Percentiles rank a stretch among this genome's conserved stretches.
Conservation (phyloP, 2,888 invertebrate genomes). For the Embidobia sp. region DNA sequence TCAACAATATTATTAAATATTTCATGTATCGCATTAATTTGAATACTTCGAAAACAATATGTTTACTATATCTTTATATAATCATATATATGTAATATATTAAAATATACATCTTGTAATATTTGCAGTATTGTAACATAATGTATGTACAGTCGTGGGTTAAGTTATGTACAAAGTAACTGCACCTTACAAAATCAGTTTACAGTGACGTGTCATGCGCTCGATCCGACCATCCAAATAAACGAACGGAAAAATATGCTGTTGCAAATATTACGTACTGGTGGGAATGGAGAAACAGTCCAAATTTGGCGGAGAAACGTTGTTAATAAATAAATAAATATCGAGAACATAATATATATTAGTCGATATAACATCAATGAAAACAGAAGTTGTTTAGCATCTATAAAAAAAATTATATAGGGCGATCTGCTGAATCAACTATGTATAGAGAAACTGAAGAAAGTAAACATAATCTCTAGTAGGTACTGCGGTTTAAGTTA, state of each 20-base stretch:
- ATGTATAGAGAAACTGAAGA: constrained; percentile 70
- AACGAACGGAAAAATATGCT: background rate
- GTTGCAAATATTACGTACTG: background rate
- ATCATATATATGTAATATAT: constrained; percentile 80
- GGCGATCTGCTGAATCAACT: constrained; percentile 73
- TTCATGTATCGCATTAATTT: constrained; percentile 77
- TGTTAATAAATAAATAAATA: background rate
- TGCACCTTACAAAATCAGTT: constrained; percentile 75
- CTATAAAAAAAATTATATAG: constrained; percentile 32
- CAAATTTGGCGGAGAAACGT: background rate
- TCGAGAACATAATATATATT: no score
- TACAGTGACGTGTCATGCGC: constrained; percentile 66
- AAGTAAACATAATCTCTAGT: constrained; percentile 74
- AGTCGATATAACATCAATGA: background rate
- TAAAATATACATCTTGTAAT: constrained; percentile 81
- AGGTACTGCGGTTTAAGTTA: constrained; percentile 77
- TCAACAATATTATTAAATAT: constrained; percentile 81
- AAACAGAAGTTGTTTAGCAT: background rate
- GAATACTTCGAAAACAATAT: constrained; percentile 80
- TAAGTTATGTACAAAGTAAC: constrained; percentile 78
- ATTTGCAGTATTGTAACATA: constrained; percentile 73
- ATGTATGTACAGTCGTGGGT: constrained; percentile 76
- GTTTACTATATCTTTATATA: constrained; percentile 78
- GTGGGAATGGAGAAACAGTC: no score
- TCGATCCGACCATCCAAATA: constrained; percentile 61